Conservation (phyloP, 2,113 vertebrate genomes). For the Maccullochella peelii region DNA sequence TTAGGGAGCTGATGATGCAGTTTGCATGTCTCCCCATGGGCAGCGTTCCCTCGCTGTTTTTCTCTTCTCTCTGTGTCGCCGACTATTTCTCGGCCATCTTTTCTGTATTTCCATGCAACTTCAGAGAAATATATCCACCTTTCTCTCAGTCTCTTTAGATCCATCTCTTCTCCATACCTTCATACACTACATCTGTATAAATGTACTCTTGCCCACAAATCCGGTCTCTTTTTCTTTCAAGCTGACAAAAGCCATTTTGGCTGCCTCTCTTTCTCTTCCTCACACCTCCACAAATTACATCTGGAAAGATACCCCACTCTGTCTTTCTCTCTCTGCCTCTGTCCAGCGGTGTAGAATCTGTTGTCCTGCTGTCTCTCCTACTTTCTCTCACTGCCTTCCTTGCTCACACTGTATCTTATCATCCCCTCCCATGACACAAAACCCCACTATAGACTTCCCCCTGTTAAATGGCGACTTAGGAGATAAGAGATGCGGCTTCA, state of each 20-base stretch:
- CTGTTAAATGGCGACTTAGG: not conserved
- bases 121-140: constrained; percentile 9
- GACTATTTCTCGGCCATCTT: constrained; percentile 16
- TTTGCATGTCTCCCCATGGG: constrained; percentile 60
- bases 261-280: constrained; percentile 32
- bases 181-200: constrained; percentile 17
- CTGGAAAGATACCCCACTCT: constrained; percentile 14
- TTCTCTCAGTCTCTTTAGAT: constrained; percentile 1
- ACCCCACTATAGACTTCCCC: not conserved
- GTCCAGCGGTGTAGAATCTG: not conserved
- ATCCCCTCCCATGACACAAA: constrained; percentile 24
- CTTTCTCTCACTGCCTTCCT: constrained; percentile 14
- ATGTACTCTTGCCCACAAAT: constrained; percentile 9
- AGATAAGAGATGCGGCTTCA: not conserved
- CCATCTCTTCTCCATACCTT: constrained; percentile 12
- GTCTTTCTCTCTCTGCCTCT: constrained; percentile 5
- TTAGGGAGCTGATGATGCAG: constrained; percentile 70
- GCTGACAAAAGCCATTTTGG: not conserved
- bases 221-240: constrained; percentile 13
- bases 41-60: constrained; percentile 46
- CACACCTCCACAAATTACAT: constrained; percentile 32
- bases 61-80: constrained; percentile 24
- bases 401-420: constrained; percentile 8
- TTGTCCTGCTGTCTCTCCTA: constrained; percentile 23
- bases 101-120: constrained; percentile 2